These are phyloP conservation scores for Enteromius unitaeniatus DNA, from an alignment of 2,797 vertebrate species.

Conservation along the genomic window DNA sequence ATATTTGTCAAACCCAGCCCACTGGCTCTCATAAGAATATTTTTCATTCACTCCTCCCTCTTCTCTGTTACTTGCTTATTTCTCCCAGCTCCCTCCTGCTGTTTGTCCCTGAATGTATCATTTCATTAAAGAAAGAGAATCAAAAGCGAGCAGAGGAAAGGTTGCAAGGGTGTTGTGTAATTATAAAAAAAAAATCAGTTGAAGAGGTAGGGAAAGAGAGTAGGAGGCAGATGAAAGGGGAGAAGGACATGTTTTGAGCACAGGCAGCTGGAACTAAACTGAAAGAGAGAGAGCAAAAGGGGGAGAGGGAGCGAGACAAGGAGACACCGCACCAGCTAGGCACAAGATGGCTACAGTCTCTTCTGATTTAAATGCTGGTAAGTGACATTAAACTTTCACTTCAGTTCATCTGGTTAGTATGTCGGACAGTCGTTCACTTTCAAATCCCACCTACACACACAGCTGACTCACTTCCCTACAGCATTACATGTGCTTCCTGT, in stretches of 20 bases:
- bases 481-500: conserved; percentile 15
- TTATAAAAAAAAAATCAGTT: background rate
- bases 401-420: background rate
- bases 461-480: conserved; percentile 21
- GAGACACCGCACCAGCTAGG: conserved; percentile 73
- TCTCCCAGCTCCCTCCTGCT: background rate
- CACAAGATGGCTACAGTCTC: conserved; percentile 84
- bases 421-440: background rate
- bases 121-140: background rate
- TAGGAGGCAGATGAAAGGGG: conserved; percentile 51
- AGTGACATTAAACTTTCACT: conserved; percentile 61
- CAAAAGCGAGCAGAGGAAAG: conserved; percentile 28
- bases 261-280: conserved; percentile 13
- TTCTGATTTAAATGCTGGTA: conserved; percentile 77
- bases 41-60: background rate
- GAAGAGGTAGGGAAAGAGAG: conserved; percentile 49
- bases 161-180: background rate
- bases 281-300: conserved; percentile 59
- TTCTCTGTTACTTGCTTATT: background rate
- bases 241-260: conserved; percentile 50
- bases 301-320: conserved; percentile 50
- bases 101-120: background rate
- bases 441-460: background rate
- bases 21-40: background rate
- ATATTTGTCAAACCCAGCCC: background rate